Evolutionary conservation across 1,140 invertebrate genomes (phyloP).

Genomic region (Gonatopus flavifemur): DNA sequence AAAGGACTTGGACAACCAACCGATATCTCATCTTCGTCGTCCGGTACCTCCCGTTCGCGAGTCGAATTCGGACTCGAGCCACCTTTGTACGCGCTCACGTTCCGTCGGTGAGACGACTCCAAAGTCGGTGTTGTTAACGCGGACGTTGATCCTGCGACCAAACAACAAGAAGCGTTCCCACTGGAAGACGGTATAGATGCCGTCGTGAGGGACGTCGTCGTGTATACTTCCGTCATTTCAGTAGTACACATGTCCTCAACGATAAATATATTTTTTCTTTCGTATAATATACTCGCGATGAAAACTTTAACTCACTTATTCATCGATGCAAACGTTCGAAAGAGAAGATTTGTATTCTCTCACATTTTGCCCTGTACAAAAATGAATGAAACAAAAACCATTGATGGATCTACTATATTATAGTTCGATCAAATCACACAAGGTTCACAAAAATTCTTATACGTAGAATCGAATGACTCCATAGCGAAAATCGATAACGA

Average conservation of each 20-base stretch:
- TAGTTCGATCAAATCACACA: no score
- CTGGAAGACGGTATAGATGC: constrained; percentile 52
- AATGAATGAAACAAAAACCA: no score
- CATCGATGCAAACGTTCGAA: no score
- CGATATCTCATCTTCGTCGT: constrained; percentile 69
- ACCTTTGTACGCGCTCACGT: constrained; percentile 22
- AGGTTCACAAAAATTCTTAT: no score
- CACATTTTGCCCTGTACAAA: no score
- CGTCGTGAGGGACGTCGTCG: constrained; percentile 51
- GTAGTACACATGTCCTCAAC: constrained; percentile 52
- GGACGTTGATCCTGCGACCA: constrained; percentile 29
- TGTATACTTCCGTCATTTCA: constrained; percentile 55
- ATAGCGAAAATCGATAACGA: no score
- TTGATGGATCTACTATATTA: no score
- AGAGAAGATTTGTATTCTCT: no score
- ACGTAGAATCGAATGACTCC: no score
- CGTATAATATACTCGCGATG: constrained; percentile 12
- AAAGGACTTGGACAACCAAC: constrained; percentile 72
- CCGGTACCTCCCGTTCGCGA: constrained; percentile 35
- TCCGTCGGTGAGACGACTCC: constrained; percentile 23
- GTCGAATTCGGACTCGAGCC: constrained; percentile 4
- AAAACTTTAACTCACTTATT: no score
- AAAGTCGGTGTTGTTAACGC: constrained; percentile 19
- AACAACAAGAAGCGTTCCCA: constrained; percentile 41
- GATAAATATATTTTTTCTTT: no score